Percentiles rank a stretch among this genome's conserved stretches.
Evolutionary conservation across 2,797 vertebrate species (phyloP).

Genomic region (Kryptolebias ocellatus): DNA sequence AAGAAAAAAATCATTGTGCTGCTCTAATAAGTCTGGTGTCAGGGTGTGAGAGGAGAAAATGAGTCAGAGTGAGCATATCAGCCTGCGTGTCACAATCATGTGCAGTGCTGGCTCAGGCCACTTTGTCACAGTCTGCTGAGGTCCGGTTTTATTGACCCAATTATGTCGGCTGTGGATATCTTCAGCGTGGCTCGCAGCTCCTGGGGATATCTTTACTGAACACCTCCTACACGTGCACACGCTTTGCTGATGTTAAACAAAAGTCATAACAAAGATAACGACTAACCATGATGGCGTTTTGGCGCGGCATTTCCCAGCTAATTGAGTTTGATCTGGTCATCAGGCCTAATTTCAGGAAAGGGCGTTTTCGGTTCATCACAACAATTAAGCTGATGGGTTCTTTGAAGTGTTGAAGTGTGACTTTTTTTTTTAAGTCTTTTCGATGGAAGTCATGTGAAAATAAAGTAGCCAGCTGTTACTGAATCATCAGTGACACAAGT

Average conservation of each 20-base stretch:
- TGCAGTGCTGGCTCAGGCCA: conserved; percentile 53
- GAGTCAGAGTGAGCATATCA: conserved; percentile 49
- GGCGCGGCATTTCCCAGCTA: conserved; percentile 60
- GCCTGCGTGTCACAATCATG: conserved; percentile 33
- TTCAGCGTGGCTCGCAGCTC: conserved; percentile 21
- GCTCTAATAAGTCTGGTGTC: conserved; percentile 44
- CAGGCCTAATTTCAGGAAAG: conserved; percentile 67
- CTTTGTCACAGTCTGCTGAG: conserved; percentile 58
- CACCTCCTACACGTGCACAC: conserved; percentile 13
- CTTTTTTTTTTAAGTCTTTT: conserved; percentile 67
- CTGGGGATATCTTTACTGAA: conserved; percentile 31
- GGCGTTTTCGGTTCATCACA: conserved; percentile 65
- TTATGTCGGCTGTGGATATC: conserved; percentile 39
- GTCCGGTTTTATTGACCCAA: conserved; percentile 47
- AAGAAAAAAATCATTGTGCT: conserved; percentile 36
- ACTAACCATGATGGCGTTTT: conserved; percentile 53
- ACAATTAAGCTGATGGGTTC: conserved; percentile 65
- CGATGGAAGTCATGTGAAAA: conserved; percentile 69
- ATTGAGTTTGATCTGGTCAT: conserved; percentile 76
- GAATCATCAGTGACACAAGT: conserved; percentile 55
- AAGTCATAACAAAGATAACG: conserved; percentile 62
- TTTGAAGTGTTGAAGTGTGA: conserved; percentile 78
- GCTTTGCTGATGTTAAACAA: conserved; percentile 49
- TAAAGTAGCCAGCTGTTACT: conserved; percentile 76
- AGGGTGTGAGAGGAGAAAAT: conserved; percentile 46